phyloP scores from a whole-genome alignment of 2,797 vertebrate species.

The Danio aesculapii region DNA sequence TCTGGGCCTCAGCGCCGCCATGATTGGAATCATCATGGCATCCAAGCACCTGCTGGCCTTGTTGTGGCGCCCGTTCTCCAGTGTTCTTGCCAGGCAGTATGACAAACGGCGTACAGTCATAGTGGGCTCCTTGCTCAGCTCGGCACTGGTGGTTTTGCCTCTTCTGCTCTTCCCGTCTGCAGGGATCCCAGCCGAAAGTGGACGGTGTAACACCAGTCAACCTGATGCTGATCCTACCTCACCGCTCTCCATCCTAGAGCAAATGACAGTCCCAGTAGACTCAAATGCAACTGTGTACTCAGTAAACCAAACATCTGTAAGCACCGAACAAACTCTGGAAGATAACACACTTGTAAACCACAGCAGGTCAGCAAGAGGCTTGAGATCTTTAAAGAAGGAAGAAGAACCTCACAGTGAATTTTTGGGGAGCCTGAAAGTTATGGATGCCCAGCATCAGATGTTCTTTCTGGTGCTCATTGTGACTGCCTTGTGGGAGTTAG shows the following conservation, averaged over 20 bases:
- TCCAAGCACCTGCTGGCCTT: conserved; percentile 78
- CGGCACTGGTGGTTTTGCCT: conserved; percentile 73
- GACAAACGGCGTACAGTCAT: conserved; percentile 80
- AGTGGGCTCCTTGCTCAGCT: conserved; percentile 75
- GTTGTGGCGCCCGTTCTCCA: conserved; percentile 78
- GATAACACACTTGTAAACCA: not conserved
- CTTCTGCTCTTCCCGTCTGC: conserved; percentile 79
- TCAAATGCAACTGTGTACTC: conserved; percentile 2
- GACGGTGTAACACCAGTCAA: conserved; percentile 71
- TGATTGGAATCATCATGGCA: conserved; percentile 84
- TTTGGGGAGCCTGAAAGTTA: conserved; percentile 70
- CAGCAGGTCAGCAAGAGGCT: conserved; percentile 38
- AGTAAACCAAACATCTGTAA: not conserved
- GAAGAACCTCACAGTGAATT: conserved; percentile 58
- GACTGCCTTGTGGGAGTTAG: conserved; percentile 80
- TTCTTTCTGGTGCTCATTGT: conserved; percentile 81
- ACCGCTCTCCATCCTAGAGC: not conserved
- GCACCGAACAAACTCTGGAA: not conserved
- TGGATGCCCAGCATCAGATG: conserved; percentile 76
- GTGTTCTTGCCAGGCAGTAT: conserved; percentile 77
- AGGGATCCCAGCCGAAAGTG: not conserved
- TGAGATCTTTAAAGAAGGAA: conserved; percentile 52
- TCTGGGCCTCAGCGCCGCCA: conserved; percentile 82
- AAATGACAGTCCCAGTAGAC: not conserved
- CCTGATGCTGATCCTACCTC: not conserved